Evolutionary conservation across 2,797 vertebrate species (phyloP).

Genomic region (Nyctibius grandis): DNA sequence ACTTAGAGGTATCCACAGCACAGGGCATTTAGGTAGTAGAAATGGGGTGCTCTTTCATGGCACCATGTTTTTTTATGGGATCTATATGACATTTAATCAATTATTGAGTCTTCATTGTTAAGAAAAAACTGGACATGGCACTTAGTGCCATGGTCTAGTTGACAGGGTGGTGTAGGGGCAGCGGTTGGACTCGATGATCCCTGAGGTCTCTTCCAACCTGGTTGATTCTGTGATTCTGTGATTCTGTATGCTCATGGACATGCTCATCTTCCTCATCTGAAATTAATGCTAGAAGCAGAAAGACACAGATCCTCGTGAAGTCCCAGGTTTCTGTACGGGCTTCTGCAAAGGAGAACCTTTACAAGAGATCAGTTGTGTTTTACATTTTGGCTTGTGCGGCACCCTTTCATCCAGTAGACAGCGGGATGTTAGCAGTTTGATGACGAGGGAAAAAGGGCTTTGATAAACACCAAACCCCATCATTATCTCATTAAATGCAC

Average conservation of each 20-base stretch:
- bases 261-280: fast-evolving
- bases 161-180: no score
- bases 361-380: neutral
- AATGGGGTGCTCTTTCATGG: neutral
- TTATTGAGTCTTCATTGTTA: fast-evolving
- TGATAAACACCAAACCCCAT: slow-evolving; percentile 73
- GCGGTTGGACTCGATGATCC: no score
- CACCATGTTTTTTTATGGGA: neutral
- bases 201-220: no score
- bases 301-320: fast-evolving
- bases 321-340: neutral
- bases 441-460: slow-evolving; percentile 37
- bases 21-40: neutral
- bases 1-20: neutral
- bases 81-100: fast-evolving
- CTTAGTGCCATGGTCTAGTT: no score
- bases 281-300: neutral
- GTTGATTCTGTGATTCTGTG: no score
- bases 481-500: slow-evolving; percentile 73
- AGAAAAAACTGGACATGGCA: no score
- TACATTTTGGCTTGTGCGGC: neutral
- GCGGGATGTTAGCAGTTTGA: slow-evolving; percentile 33
- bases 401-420: neutral
- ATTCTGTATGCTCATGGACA: neutral
- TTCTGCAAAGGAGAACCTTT: neutral